Evolutionary conservation across 2,113 vertebrate genomes (phyloP), one percentile per base, ranked within the genome.

Genomic region (Nothocercus nigrocapillus): DNA sequence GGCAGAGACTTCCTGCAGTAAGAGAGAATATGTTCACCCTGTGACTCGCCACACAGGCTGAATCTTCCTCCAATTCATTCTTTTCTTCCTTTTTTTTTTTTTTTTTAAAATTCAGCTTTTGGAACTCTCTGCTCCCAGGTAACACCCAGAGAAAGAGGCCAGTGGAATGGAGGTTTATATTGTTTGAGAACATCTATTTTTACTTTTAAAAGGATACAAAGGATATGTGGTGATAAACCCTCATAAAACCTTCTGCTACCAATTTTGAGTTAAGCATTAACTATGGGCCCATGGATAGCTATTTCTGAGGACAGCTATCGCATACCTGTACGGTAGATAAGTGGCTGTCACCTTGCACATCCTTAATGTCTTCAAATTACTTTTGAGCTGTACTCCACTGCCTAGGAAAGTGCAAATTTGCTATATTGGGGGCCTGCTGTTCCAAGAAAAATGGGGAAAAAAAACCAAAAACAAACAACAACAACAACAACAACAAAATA

Each of bases 151-250:
- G n/a, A 16, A 74, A 78, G 68, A 78, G 70, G 69, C 89, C 38
- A 79, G 77, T 73, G 62, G 77, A 68, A 38, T 81, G 58, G 74
- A 83, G 44, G 44, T 84, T 86, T 89, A 77, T 79, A 78, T 70
- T 81, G 44, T 38, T 53, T 92, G 63, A 30, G 75, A 95, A 85
- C 88, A 90, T 88, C 83, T 90, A 88, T 92, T 93, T 91, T 45
- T 93, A 67, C 74, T 89, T 95, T 92, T 66, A 69, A 32, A 87
- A 73, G 40, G 62, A 89, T 90, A 47, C 36, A 20, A 66, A 91
- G 51, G 74, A 80, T 38, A 30, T 13, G 28, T 24, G 75, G 53
- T 78, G 0, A 0, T 87, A 97, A 95, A 89, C 45, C 45, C 40
- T 59, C 49, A 27, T 89, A 84, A 82, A 51, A 11, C 42, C 62